Conservation (phyloP, 2,113 vertebrate genomes). For the Tamias sibiricus region DNA sequence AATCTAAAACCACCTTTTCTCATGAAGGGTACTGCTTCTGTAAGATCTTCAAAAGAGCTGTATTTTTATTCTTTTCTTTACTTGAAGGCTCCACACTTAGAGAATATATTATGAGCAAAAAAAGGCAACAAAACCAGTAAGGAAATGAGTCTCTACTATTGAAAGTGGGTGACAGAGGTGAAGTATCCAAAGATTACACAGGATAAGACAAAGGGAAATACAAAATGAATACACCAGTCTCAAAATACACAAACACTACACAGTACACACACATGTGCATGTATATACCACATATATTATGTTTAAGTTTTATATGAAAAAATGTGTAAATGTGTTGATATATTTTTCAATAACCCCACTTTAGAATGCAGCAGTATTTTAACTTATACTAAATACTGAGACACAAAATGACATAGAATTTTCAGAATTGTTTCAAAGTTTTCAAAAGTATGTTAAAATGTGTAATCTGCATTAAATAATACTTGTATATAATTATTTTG, state of each 20-base stretch:
- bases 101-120: neutral
- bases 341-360: conserved; percentile 26
- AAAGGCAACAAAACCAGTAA: neutral
- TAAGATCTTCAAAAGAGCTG: conserved; percentile 39
- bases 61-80: neutral
- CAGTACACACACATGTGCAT: neutral
- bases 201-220: neutral
- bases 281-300: neutral
- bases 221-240: neutral
- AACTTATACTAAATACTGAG: neutral
- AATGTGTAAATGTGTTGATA: neutral
- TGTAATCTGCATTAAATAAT: neutral
- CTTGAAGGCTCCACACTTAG: neutral
- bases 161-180: neutral
- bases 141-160: neutral
- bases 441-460: conserved; percentile 49
- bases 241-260: neutral
- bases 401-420: neutral
- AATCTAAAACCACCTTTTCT: conserved; percentile 4
- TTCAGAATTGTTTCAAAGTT: conserved; percentile 7
- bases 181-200: neutral
- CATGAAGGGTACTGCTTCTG: conserved; percentile 16
- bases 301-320: conserved; percentile 16
- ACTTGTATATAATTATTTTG: conserved; percentile 49
- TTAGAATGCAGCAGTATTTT: conserved; percentile 35